Base-by-base conservation (phyloP, 2,797 vertebrate genomes). In the Urophycis tenuis region DNA sequence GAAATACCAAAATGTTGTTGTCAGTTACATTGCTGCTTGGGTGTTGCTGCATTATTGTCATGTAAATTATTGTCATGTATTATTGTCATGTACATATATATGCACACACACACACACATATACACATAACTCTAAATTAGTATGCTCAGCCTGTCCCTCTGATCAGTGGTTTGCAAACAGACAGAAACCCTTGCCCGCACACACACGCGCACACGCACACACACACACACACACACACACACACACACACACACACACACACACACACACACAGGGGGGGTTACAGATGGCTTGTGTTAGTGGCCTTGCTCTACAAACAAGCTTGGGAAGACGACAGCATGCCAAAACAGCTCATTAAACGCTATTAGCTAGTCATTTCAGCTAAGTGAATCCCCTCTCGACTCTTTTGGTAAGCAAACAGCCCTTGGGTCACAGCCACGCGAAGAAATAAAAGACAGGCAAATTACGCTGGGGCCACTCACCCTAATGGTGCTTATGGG, bases 321-420 rank as follows among this genome's bases (percentile, higher is more conserved):
- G 89, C 86, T 85, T 34, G 67, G 80, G 81, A 88, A 85, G 85
- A 89, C 81, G 83, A 89, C 90, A 93, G 88, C 83, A 84, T 85
- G 85, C 87, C 85, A 86, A 89, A 93, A 92, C 89, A 92, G 89
- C 91, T 93, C 92, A 93, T 94, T 94, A 94, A 91, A 92, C 33
- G 78, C 91, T 91, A 93, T 94, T 93, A 93, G 88, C 85, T 87
- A 89, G 90, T 92, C 91, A 92, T 92, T 91, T 92, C 87, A 89
- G 91, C 89, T 86, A 89, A 92, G 89, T 87, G 89, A 90, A 92
- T 92, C 85, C 88, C 91, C 88, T 91, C 87, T 89, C 81, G 12
- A 89, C 89, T 87, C 83, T 79, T 87, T 81, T 89, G 90, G 86
- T 91, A 88, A 86, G 88, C 88, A 89, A 91, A 93, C 88, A 91